phyloP scores from a whole-genome alignment of 2,888 invertebrate genomes.

The Amaurobius ferox region DNA sequence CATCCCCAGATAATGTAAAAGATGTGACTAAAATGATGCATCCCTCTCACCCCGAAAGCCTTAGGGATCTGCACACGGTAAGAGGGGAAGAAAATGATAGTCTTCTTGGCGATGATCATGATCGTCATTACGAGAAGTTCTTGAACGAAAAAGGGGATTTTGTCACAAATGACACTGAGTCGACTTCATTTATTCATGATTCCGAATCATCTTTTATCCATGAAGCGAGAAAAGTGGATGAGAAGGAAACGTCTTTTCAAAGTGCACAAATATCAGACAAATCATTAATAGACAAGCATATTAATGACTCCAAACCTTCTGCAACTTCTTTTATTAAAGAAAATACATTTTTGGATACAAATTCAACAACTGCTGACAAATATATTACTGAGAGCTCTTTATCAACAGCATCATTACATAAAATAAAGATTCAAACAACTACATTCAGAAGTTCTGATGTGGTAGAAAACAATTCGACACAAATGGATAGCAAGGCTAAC shows the following conservation, averaged over 20 bases:
- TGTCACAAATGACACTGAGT: slow-evolving; percentile 22
- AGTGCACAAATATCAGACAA: no score
- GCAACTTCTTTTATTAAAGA: no score
- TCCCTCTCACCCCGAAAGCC: slow-evolving; percentile 13
- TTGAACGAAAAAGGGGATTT: slow-evolving; percentile 10
- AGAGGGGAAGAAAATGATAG: slow-evolving; percentile 33
- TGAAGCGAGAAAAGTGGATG: background rate
- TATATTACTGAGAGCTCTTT: no score
- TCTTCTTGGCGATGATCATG: slow-evolving; percentile 37
- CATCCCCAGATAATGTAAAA: slow-evolving; percentile 18
- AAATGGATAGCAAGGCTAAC: no score
- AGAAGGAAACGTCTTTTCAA: background rate
- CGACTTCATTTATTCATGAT: slow-evolving; percentile 18
- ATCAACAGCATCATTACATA: no score
- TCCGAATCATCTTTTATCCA: slow-evolving; percentile 20
- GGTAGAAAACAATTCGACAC: no score
- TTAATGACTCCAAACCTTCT: no score
- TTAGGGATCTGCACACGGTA: slow-evolving; percentile 27
- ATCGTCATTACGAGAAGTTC: slow-evolving; percentile 11
- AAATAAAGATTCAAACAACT: no score
- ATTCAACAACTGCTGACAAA: no score
- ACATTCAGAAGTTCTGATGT: no score
- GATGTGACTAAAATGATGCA: slow-evolving; percentile 16
- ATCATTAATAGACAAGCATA: no score
- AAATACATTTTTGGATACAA: no score